phyloP scores from a whole-genome alignment of 2,113 vertebrate species.

The Sander vitreus region DNA sequence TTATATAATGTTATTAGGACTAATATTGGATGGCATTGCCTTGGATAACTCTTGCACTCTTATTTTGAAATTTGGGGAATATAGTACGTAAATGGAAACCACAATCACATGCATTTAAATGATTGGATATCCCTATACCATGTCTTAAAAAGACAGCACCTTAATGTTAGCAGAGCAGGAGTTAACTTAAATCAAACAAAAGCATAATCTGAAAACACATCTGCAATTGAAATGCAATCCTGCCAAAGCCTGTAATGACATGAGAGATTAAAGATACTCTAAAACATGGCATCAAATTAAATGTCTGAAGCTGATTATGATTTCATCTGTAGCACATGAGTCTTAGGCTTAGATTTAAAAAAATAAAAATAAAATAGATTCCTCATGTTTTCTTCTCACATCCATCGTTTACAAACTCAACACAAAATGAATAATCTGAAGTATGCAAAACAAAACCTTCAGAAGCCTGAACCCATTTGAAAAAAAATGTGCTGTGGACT shows the following conservation, averaged over 20 bases:
- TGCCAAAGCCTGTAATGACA: constrained; percentile 18
- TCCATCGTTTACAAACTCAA: neutral
- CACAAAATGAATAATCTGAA: too few relatives aligned
- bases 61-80: neutral
- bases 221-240: neutral
- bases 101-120: neutral
- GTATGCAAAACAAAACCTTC: neutral
- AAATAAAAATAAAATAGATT: neutral
- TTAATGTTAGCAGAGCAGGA: neutral
- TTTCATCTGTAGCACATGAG: neutral
- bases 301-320: constrained; percentile 14
- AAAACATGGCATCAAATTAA: neutral
- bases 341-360: neutral
- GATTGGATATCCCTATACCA: neutral
- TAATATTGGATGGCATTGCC: neutral
- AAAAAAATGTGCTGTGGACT: too few relatives aligned
- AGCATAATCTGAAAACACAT: constrained; percentile 14
- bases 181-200: neutral
- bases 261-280: constrained; percentile 9
- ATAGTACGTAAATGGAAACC: neutral
- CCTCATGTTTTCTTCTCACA: neutral
- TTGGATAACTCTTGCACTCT: neutral
- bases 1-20: neutral
- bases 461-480: neutral
- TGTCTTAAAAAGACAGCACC: neutral